Conservation (phyloP, 2,113 vertebrate genomes). For the Sinocyclocheilus maitianheensis region DNA sequence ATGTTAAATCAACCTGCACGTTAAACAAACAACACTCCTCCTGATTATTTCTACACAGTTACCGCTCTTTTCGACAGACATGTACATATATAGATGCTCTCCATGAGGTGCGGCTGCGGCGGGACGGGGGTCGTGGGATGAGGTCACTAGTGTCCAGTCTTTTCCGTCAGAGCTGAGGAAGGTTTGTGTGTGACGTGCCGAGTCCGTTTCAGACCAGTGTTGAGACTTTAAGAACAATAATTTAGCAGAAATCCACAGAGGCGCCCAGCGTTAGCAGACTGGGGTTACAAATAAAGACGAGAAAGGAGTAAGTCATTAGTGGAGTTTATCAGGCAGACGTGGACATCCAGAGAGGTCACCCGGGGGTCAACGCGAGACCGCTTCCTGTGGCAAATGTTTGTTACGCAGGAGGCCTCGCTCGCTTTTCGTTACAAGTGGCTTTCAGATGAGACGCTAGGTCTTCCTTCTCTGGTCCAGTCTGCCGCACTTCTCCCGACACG, state of each 20-base stretch:
- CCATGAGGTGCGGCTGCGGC: constrained; percentile 32
- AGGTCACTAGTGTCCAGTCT: constrained; percentile 63
- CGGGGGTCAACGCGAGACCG: too few relatives aligned
- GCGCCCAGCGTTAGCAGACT: constrained; percentile 65
- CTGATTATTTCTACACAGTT: neutral
- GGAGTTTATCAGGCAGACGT: constrained; percentile 67
- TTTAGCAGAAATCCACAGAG: constrained; percentile 72
- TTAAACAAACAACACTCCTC: constrained; percentile 41
- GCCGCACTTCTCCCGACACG: constrained; percentile 61
- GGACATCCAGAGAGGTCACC: constrained; percentile 57
- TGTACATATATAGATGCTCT: constrained; percentile 37
- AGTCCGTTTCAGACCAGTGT: constrained; percentile 69
- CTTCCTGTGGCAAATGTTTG: constrained; percentile 28
- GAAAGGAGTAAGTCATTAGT: constrained; percentile 67
- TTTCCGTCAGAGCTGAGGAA: constrained; percentile 42
- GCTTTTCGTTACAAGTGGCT: neutral
- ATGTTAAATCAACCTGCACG: constrained; percentile 40
- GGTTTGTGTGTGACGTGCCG: constrained; percentile 57
- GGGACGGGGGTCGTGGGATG: constrained; percentile 37
- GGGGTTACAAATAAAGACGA: constrained; percentile 38
- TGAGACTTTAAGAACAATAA: constrained; percentile 79
- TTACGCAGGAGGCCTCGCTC: constrained; percentile 49
- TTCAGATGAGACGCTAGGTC: constrained; percentile 61
- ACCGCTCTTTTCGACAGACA: neutral
- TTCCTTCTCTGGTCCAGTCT: constrained; percentile 69